phyloP scores from a whole-genome alignment of 2,113 vertebrate species.

The Pteruthius melanotis region DNA sequence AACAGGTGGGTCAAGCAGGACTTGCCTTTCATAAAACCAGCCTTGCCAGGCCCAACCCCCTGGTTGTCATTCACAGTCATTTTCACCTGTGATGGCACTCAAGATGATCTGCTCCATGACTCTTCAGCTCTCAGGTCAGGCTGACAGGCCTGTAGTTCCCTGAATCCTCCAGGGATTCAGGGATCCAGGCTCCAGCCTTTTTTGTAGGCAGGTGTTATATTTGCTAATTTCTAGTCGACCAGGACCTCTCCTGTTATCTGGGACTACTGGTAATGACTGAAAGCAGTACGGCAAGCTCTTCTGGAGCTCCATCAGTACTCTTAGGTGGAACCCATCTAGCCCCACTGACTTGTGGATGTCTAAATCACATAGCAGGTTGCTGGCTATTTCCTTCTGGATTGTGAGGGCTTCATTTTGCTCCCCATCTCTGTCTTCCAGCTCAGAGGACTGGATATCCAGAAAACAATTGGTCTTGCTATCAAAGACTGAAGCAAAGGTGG shows the following conservation, averaged over 20 bases:
- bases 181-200: background rate
- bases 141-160: background rate
- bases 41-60: background rate
- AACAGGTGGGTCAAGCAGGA: background rate
- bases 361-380: background rate
- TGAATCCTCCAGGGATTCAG: too few species aligned
- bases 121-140: background rate
- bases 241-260: background rate
- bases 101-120: background rate
- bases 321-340: background rate
- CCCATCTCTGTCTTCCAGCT: background rate
- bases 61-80: background rate
- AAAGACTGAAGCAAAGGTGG: background rate
- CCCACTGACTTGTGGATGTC: background rate
- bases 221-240: background rate
- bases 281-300: background rate
- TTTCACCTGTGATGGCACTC: rapidly evolving
- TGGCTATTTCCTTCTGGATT: background rate
- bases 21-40: background rate
- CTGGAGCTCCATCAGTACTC: background rate
- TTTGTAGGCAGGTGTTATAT: background rate
- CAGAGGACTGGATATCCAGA: background rate
- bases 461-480: background rate
- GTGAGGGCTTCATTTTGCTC: background rate
- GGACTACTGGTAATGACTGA: background rate